A percentile compares a stretch with the other conserved stretches of the same genome.
Evolutionary conservation across 2,113 vertebrate species (phyloP).

Genomic region (Psittacula cyanocephala): DNA sequence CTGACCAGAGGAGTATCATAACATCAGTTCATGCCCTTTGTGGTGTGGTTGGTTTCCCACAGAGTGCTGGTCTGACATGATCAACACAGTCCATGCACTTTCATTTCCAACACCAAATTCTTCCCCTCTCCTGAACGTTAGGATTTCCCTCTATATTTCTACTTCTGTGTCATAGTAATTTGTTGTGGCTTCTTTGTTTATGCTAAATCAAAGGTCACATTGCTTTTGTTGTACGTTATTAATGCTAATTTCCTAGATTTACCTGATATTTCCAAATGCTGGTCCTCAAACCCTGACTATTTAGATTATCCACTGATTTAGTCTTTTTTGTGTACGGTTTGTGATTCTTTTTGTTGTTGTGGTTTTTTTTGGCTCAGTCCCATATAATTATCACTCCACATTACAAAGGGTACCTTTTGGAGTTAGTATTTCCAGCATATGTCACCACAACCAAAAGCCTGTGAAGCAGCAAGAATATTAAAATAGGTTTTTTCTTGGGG

Average conservation of each 20-base stretch:
- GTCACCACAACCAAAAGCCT: not conserved
- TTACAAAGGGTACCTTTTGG: not conserved
- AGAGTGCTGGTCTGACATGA: not conserved
- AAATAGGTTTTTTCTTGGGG: not conserved
- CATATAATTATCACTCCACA: not conserved
- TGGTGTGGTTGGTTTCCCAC: fast-evolving
- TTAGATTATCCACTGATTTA: conserved; percentile 12
- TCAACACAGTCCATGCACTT: not conserved
- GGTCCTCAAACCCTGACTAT: not conserved
- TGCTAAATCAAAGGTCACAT: not conserved
- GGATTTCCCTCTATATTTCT: not conserved
- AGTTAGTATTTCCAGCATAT: not conserved
- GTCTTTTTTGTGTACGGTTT: not conserved
- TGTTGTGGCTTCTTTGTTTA: not conserved
- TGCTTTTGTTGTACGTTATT: not conserved
- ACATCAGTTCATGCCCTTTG: too few relatives aligned
- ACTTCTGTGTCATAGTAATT: not conserved
- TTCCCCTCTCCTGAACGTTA: not conserved
- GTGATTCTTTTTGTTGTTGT: not conserved
- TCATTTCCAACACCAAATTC: not conserved
- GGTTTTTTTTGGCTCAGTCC: not conserved
- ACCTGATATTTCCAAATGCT: not conserved
- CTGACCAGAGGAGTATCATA: fast-evolving
- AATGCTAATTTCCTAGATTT: not conserved
- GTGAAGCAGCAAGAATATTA: not conserved